Base-by-base conservation (phyloP, 2,113 vertebrate genomes). In the Etheostoma spectabile region DNA sequence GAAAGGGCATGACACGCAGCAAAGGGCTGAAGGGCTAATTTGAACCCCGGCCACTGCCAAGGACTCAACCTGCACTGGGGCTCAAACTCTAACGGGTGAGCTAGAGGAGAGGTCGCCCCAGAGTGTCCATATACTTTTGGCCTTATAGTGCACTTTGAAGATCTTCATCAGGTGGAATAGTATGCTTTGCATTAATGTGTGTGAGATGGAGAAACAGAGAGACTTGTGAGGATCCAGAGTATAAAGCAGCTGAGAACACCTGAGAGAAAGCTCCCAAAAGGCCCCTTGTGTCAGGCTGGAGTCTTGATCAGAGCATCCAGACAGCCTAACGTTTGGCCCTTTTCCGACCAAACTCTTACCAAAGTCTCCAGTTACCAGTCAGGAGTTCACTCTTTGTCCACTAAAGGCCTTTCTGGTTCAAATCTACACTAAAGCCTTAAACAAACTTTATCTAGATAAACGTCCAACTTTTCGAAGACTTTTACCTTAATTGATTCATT, bases 301-400 rank as follows among this genome's bases (percentile, higher is more conserved):
- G 61, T 61, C 69, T 49, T 48, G 56, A 46, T 15, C 51, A 8
- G 33, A 48, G n/a, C 85, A 12, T 21, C 51, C n/a, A 81, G 53
- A 72, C 59, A 88, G 46, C 33, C 53, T n/a, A 88, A 64, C 57
- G 38, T 15, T 77, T 88, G 91, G 87, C 80, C 38, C 60, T 57
- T 69, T 64, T 85, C 83, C 76, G 68, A 49, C 55, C 65, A 49
- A 81, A 90, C 87, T 64, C 80, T 91, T 72, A 65, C 66, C n/a
- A 27, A 35, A 19, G 45, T 88, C 89, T 94, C 89, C 15, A 75
- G 77, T 93, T 94, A 89, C 92, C 73, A 68, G 71, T 77, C 33
- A 87, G 77, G 80, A 88, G 88, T 89, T 91, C 80, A 75, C 63
- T 89, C 88, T 91, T 93, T 93, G 88, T 93, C 81, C 73, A 42